Base-by-base conservation (phyloP, 2,797 vertebrate genomes). In the Perdix hodgsoniae region DNA sequence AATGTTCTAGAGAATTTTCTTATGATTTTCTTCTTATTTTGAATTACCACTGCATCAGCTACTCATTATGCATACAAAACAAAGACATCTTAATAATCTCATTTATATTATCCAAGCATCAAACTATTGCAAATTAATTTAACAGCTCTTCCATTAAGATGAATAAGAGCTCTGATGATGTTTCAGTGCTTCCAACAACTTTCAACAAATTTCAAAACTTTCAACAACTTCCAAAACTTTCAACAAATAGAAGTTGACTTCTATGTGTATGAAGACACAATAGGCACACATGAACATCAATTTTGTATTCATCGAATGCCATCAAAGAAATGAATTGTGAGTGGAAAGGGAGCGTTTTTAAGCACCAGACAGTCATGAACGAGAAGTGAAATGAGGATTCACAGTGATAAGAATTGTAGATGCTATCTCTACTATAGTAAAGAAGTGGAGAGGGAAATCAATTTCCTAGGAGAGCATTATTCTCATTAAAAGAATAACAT, bases 401-500 rank as follows among this genome's bases (percentile, higher is more conserved):
- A 4, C 1, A 86, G 49, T 19, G 73, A 66, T 50, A 71, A 73
- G 86, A 91, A 91, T 9, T 27, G 27, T 44, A 93, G 47, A 57
- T 64, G 23, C 44, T 76, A 45, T 24, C 63, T 66, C 47, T 86
- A 76, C 61, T 74, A 76, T 8, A 92, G 71, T 22, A 91, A 86
- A 45, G 31, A 24, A 16, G 37, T 47, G 52, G 22, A 86, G 12
- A 22, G 59, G 49, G 2, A 17, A 78, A 95, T 95, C 89, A 93
- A 83, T 82, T 90, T 90, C 21, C 37, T 91, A 84, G 31, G 47
- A 94, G 76, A 95, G 87, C 75, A 91, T 92, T 69, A 87, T 64
- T 93, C 17, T 64, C 88, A 93, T 90, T 86, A 79, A 95, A 95
- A 93, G 64, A 96, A 92, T 35, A 86, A 18, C 92, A 96, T 69